phyloP scores from a whole-genome alignment of 1,140 invertebrate species.

The Drosophila kepulauana region DNA sequence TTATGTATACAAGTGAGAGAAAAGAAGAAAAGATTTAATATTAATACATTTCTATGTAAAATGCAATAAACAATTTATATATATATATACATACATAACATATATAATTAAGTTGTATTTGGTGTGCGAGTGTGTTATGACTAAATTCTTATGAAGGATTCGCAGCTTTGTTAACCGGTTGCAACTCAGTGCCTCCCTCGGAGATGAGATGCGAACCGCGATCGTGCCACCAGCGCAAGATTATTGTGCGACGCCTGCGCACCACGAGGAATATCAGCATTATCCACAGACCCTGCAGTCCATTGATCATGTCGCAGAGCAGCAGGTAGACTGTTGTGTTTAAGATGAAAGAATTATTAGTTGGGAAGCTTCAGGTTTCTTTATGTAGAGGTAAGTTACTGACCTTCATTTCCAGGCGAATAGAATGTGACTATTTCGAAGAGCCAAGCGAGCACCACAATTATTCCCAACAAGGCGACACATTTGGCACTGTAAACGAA shows the following conservation, averaged over 20 bases:
- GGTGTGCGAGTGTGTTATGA: conserved; percentile 2
- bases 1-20: conserved; percentile 58
- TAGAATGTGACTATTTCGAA: conserved; percentile 83
- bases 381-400: background rate
- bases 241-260: conserved; percentile 74
- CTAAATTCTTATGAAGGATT: conserved; percentile 58
- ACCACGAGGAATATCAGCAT: conserved; percentile 81
- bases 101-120: conserved; percentile 45
- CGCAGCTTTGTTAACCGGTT: conserved; percentile 50
- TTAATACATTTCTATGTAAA: conserved; percentile 64
- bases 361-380: background rate
- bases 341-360: no score
- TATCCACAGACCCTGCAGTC: conserved; percentile 78
- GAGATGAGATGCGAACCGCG: conserved; percentile 74
- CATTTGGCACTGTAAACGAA: conserved; percentile 70
- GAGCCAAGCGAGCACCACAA: conserved; percentile 78
- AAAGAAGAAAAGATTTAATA: conserved; percentile 52
- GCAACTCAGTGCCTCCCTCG: conserved; percentile 63
- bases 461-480: conserved; percentile 73
- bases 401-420: conserved; percentile 63
- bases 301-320: conserved; percentile 82
- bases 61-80: conserved; percentile 78
- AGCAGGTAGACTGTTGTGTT: conserved; percentile 55
- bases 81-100: conserved; percentile 47
- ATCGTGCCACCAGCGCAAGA: conserved; percentile 82